phyloP scores from a whole-genome alignment of 30 jellyfish, hydroid and myxozoan species.

The Hydra vulgaris region DNA sequence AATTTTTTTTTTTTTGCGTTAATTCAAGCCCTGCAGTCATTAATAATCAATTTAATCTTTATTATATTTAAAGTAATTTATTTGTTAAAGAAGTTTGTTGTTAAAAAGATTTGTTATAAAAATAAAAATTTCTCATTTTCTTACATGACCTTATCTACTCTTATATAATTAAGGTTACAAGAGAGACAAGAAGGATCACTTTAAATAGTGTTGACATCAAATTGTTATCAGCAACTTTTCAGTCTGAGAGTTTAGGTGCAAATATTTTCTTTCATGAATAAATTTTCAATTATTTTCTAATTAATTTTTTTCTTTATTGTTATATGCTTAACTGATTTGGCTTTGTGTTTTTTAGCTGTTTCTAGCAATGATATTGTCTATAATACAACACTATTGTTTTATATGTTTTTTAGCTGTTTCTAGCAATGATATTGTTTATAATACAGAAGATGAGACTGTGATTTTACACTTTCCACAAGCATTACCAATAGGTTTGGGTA shows the following conservation, averaged over 20 bases:
- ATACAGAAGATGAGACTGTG: slow-evolving; percentile 63
- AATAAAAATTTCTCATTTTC: too few relatives aligned
- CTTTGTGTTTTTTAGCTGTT: slow-evolving; percentile 10
- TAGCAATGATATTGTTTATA: slow-evolving; percentile 47
- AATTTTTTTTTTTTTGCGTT: too few relatives aligned
- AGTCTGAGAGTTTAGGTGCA: slow-evolving; percentile 12
- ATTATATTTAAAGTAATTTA: too few relatives aligned
- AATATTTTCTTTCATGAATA: too few relatives aligned
- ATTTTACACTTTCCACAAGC: slow-evolving; percentile 63
- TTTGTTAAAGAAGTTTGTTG: too few relatives aligned
- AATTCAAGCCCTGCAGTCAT: too few relatives aligned
- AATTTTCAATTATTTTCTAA: too few relatives aligned
- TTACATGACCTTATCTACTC: too few relatives aligned
- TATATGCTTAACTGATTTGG: not conserved
- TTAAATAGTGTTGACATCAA: slow-evolving; percentile 66
- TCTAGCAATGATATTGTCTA: slow-evolving; percentile 46
- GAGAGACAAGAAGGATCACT: slow-evolving; percentile 43
- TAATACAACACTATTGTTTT: slow-evolving; percentile 17
- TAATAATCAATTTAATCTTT: too few relatives aligned
- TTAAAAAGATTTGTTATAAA: too few relatives aligned
- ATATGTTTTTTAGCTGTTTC: slow-evolving; percentile 11
- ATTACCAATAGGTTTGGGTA: slow-evolving; percentile 66
- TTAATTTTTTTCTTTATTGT: not conserved
- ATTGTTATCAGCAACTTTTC: slow-evolving; percentile 44
- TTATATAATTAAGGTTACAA: too few relatives aligned